Base-by-base conservation (phyloP, 2,888 invertebrate genomes). In the Papilio protenor region DNA sequence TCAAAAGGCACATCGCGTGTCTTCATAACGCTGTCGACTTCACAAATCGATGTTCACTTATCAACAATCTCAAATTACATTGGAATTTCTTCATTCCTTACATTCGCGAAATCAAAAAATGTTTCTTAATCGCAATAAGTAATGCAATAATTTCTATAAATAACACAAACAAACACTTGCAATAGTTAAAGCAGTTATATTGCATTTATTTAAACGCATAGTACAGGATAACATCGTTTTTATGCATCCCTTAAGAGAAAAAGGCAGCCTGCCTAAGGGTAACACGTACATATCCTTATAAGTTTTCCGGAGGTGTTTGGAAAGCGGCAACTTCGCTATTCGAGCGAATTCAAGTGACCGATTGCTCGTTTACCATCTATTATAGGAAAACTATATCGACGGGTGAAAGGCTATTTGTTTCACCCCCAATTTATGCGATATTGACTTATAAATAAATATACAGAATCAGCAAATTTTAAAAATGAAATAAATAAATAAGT, bases 1-100 rank as follows among this genome's bases (percentile, higher is more conserved):
- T 52, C 52, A 55, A 52, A 77, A 77, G 33, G 40, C 40, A 73
- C 18, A 40, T 33, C 71, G 76, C 71, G 33, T 59, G 76, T 49
- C 47, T 33, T 57, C 71, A 45, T 55, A 47, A 27, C 55, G 52
- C 64, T 40, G 64, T 11, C 11, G 64, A 33, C 10, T 40, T 66
- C 64, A 18, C 40, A 66, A 66, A 16, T 18, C 40, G 45, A 4
- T n/a, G n/a, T 69, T 69, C 45, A 45, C 45, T 69, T 69, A 69
- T 69, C 66, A 21, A 45, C 66, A 69, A 69, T 69, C 66, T 69
- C 21, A 12, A 69, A 69, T 69, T 12, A 69, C 66, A 66, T 66
- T 16, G 27, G 21, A 45, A 69, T 69, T 69, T 45, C 66, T 69
- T 45, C 45, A 69, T 69, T 45, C 45, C 21, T 40, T 69, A 45